Base-by-base conservation (phyloP, 2,113 vertebrate species). In the Cepphus grylle region DNA sequence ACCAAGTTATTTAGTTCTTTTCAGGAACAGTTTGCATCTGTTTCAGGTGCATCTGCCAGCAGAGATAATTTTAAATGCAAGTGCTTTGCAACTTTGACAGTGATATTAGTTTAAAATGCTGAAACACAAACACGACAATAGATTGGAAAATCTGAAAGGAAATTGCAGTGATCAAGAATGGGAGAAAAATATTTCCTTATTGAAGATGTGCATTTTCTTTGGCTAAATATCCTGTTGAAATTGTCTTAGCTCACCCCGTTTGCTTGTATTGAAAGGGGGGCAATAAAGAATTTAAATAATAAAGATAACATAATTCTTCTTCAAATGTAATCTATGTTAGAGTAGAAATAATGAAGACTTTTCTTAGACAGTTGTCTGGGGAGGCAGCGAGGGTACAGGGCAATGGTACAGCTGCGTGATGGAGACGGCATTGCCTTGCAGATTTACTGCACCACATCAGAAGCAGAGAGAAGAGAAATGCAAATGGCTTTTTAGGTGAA, bases 391-490 rank as follows among this genome's bases (percentile, higher is more conserved):
- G 15, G 36, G 38, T 65, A n/a, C n/a, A 74, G 53, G 76, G 30
- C 47, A 88, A 14, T n/a, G n/a, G 17, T 77, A 49, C n/a, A 62
- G n/a, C 80, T 91, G 36, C 3, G 2, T 11, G 42, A 47, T 2
- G 14, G 53, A 71, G 67, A 21, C 3, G 6, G 50, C 66, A 86
- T 53, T 2, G 12, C 81, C 77, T 21, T 45, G 42, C 38, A 94
- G 90, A 97, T 97, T 96, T 97, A 96, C 34, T 82, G 74, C 81
- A 52, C 19, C 5, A 8, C 21, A 38, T 70, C 61, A 56, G 66
- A 76, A 94, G 63, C 63, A 81, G 92, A 88, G 19, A 91, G 59
- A 91, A 42, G 30, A 94, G 87, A 91, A 96, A 93, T 36, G 81
- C 81, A 84, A 92, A 93, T 0, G 12, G 56, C n/a, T 84, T 84